Evolutionary conservation across 23 tunicate genomes (phyloP).

Genomic region (Trididemnum nubilum): DNA sequence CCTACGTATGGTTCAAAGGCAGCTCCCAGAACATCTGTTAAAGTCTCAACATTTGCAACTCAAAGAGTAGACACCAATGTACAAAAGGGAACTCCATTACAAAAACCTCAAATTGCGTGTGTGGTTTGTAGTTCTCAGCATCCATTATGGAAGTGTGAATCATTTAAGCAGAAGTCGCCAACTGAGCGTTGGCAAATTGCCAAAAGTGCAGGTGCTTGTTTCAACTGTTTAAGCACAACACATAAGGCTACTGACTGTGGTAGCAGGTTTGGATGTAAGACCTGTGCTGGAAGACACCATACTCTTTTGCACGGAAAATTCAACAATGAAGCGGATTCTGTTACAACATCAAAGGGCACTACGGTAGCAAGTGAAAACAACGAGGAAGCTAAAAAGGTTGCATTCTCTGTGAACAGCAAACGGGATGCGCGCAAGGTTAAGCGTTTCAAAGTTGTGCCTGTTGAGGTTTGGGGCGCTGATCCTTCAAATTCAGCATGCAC

Average conservation of each 20-base stretch:
- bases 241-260: background rate
- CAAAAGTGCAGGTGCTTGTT: background rate
- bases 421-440: background rate
- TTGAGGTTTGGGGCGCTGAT: background rate
- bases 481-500: background rate
- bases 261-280: background rate
- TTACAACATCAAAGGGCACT: background rate
- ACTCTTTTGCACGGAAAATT: background rate
- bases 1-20: background rate
- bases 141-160: background rate
- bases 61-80: background rate
- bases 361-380: background rate
- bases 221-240: background rate
- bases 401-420: background rate
- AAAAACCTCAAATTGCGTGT: background rate
- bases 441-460: background rate
- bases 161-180: background rate
- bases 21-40: background rate
- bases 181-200: background rate
- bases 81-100: background rate
- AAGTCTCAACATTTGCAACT: background rate
- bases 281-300: background rate
- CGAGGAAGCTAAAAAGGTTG: background rate
- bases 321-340: background rate
- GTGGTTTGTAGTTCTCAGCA: background rate